Evolutionary conservation across 2,888 invertebrate genomes (phyloP), one percentile per base, ranked within the genome.

Genomic region (Pandemis cinnamomeana): DNA sequence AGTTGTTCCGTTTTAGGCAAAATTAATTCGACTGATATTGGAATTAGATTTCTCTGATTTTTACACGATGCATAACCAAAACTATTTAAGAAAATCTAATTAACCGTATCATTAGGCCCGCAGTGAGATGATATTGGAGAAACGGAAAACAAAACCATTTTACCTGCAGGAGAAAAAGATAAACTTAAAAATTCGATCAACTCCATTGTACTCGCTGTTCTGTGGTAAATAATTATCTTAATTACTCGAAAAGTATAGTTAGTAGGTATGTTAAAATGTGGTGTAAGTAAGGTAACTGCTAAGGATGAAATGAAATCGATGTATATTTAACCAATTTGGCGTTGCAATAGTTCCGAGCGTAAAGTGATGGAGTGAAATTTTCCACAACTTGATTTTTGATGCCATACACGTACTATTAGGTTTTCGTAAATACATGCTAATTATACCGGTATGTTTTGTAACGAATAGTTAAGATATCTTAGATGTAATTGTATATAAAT

Each of bases 401-500:
- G 91, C 92, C 91, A 92, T 92, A 91, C 82, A 86, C 5, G 27
- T 80, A 80, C 80, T 80, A 80, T 81, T 82, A 82, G 82, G 86
- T 71, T 66, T 74, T 41, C 74, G 46, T 74, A 74, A 72, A 61
- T 62, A 87, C 87, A 81, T 85, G 80, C 80, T 80, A 84, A 83
- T 82, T 70, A 70, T 73, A 44, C 53, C 73, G 69, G 69, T 70
- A 70, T 73, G 73, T 69, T 73, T 70, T 73, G 58, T 79, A 82
- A 83, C 78, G 86, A 88, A 80, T 88, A 88, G 84, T 86, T 92
- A 91, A 89, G 87, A 82, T 86, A 87, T 84, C 82, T 87, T 92
- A 93, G 91, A 81, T 82, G 80, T 92, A 90, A 91, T 87, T 94
- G 94, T 94, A 94, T 93, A 94, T 94, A 93, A 85, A 89, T 93